A percentile compares a stretch with the other conserved stretches of the same genome.
phyloP scores from a whole-genome alignment of 2,113 vertebrate genomes.

The Lampris megalopsis region DNA sequence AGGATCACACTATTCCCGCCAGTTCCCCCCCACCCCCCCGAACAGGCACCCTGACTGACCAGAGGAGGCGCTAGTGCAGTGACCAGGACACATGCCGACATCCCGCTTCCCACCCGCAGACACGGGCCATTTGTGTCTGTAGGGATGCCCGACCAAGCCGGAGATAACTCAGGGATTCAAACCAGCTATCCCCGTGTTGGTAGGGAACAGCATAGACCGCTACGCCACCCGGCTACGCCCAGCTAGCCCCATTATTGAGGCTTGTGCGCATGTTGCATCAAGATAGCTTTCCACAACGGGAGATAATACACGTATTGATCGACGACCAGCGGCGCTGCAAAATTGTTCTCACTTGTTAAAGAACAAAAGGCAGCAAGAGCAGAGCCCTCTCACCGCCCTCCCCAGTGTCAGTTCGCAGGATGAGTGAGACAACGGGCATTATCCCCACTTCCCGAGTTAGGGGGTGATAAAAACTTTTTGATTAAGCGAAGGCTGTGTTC shows the following conservation, averaged over 20 bases:
- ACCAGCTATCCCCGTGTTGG: too few species aligned
- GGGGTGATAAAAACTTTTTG: constrained; percentile 82
- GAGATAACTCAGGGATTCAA: too few species aligned
- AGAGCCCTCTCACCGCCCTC: constrained; percentile 70
- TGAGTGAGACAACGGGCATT: constrained; percentile 64
- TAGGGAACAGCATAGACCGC: too few species aligned
- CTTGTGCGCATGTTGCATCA: constrained; percentile 44
- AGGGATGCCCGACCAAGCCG: too few species aligned
- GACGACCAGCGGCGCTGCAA: constrained; percentile 56
- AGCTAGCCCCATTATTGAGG: constrained; percentile 61
- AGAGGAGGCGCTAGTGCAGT: too few species aligned
- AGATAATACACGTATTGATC: constrained; percentile 70
- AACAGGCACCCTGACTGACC: too few species aligned
- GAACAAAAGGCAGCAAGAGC: constrained; percentile 71
- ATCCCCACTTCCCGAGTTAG: constrained; percentile 67
- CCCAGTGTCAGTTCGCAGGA: constrained; percentile 71
- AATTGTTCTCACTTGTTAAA: constrained; percentile 70
- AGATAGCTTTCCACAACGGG: constrained; percentile 27
- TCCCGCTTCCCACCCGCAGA: too few species aligned
- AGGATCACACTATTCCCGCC: too few species aligned
- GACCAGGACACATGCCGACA: too few species aligned
- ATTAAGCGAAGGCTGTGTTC: constrained; percentile 81
- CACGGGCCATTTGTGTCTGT: too few species aligned
- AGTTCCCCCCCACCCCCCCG: too few species aligned
- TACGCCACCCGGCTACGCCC: neutral